Conservation (phyloP, 2,888 invertebrate species). For the Drosophila helvetica region DNA sequence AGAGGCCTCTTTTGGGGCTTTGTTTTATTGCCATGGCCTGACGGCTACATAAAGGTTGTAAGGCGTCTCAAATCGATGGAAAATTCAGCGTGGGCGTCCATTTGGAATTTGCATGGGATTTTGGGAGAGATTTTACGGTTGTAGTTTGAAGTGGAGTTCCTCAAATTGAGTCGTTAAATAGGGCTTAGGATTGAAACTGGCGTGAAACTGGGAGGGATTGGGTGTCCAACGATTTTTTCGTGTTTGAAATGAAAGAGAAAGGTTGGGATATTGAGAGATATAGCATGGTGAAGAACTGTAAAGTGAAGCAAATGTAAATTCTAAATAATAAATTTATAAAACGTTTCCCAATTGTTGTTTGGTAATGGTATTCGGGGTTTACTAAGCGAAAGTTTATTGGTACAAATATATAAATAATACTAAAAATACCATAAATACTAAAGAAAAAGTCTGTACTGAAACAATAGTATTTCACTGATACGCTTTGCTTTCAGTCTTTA, state of each 20-base stretch:
- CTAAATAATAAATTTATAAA: too few relatives aligned
- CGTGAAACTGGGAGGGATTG: neutral
- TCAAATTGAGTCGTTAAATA: neutral
- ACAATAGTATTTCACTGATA: too few relatives aligned
- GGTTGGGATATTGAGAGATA: neutral
- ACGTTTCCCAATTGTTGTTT: too few relatives aligned
- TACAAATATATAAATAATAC: too few relatives aligned
- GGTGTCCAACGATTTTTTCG: neutral
- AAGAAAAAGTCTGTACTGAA: too few relatives aligned
- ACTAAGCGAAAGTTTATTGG: too few relatives aligned
- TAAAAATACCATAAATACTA: too few relatives aligned
- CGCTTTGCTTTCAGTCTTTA: too few relatives aligned
- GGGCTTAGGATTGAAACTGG: neutral
- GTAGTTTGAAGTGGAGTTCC: neutral
- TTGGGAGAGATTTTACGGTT: slow-evolving; percentile 16
- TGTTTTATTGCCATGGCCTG: slow-evolving; percentile 19
- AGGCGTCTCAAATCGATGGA: neutral
- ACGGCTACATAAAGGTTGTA: slow-evolving; percentile 32
- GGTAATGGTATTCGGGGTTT: too few relatives aligned
- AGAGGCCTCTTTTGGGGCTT: slow-evolving; percentile 16
- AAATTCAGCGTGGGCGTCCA: slow-evolving; percentile 47
- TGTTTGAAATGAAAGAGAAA: neutral
- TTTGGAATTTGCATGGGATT: slow-evolving; percentile 53
- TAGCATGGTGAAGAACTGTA: neutral
- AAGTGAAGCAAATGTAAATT: too few relatives aligned